Evolutionary conservation across 2,888 invertebrate genomes (phyloP), one percentile per base, ranked within the genome.

Genomic region (Cenopis cana): DNA sequence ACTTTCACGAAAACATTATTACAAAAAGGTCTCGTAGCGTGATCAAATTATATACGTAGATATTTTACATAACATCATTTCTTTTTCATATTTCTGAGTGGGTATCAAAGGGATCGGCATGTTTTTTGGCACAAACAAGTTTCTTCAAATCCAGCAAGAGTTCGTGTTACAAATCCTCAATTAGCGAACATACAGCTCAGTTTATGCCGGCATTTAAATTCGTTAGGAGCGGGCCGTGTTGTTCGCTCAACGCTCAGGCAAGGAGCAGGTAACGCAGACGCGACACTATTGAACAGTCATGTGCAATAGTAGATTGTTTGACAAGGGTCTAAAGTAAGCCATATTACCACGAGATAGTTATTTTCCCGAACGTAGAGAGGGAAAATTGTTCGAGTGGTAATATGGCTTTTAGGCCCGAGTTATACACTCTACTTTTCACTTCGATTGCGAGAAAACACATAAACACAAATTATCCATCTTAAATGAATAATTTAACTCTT

Each of bases 141-240:
- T 73, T 64, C 67, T 71, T 74, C 70, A 73, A 76, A 76, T 73
- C 70, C 73, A 59, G 69, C 60, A 65, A 65, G 78, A 88, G 85
- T 86, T 85, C 86, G 89, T 90, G 88, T 88, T 89, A 90, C 91
- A 91, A 90, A 90, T 90, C 85, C 89, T 79, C 91, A 91, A 92
- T 92, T 91, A 92, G 87, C 80, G 80, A 80, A 79, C 82, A 84
- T 82, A 88, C 85, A 86, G 87, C 84, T 89, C 91, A 91, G 92
- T 91, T 92, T 92, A 92, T 88, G 88, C 88, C 91, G 89, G 89
- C 90, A 88, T 91, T 92, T 92, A 90, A 91, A 91, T 92, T 92
- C 89, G 91, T 92, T 92, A 91, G 87, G 76, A 87, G 82, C 82
- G 83, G 83, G 82, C 85, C 82, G 84, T 85, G 88, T 85, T 88